Evolutionary conservation across 2,113 vertebrate genomes (phyloP).

Genomic region (Cygnus atratus): DNA sequence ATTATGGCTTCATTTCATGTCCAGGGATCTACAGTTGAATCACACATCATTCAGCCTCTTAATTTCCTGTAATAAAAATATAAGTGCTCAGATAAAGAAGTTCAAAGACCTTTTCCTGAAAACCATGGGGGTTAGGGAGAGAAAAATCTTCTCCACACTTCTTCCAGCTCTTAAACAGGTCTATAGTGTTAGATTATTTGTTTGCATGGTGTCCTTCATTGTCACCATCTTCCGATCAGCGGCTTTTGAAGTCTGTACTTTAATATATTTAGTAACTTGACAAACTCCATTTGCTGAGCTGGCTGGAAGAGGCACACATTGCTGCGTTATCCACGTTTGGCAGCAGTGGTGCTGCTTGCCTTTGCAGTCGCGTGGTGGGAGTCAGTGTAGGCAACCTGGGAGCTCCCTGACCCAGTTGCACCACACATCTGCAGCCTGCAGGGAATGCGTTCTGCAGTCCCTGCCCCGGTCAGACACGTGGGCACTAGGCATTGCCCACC

Average conservation of each 20-base stretch:
- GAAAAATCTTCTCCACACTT: neutral
- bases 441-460: neutral
- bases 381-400: rapidly evolving
- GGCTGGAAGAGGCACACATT: neutral
- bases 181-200: neutral
- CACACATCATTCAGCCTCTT: conserved; percentile 62
- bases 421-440: neutral
- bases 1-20: conserved; percentile 54
- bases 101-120: conserved; percentile 55
- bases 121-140: neutral
- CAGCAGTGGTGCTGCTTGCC: neutral
- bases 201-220: neutral
- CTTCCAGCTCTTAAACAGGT: neutral
- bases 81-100: conserved; percentile 60
- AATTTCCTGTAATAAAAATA: conserved; percentile 70
- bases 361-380: rapidly evolving
- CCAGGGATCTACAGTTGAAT: conserved; percentile 47
- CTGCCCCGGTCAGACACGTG: rapidly evolving
- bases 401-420: rapidly evolving
- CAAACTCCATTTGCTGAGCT: neutral
- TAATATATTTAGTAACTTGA: neutral
- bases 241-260: neutral
- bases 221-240: neutral
- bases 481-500: neutral
- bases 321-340: neutral